A percentile compares a stretch with the other conserved stretches of the same genome.
Evolutionary conservation across 2,888 invertebrate species (phyloP).

Genomic region (Drosophila picticornis): DNA sequence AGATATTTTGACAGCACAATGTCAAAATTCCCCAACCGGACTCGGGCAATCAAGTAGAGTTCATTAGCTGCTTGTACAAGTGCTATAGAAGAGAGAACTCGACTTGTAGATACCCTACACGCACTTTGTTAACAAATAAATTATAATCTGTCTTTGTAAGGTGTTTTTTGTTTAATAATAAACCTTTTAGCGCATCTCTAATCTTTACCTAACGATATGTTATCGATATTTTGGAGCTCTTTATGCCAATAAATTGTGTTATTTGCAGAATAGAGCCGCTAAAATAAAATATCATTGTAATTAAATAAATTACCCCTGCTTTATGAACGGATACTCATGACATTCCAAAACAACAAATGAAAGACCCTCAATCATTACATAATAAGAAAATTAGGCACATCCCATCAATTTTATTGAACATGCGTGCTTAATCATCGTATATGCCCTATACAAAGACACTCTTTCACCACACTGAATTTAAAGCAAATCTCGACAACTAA

Average conservation of each 20-base stretch:
- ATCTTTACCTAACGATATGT: neutral
- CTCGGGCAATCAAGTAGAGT: neutral
- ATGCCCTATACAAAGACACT: neutral
- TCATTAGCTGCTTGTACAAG: neutral
- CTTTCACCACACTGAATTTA: neutral
- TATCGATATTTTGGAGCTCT: neutral
- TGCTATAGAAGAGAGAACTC: neutral
- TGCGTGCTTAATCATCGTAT: neutral
- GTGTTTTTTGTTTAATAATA: neutral
- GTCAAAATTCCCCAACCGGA: neutral
- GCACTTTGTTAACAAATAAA: neutral
- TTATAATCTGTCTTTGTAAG: neutral
- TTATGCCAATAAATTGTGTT: neutral
- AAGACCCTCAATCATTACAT: neutral
- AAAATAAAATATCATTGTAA: neutral
- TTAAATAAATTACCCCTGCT: neutral
- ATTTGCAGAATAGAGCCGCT: neutral
- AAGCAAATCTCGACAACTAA: neutral
- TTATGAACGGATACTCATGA: neutral
- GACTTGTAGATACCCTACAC: neutral
- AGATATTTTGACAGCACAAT: slow-evolving; percentile 29
- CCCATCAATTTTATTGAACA: neutral
- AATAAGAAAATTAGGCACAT: neutral
- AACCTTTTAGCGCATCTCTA: neutral
- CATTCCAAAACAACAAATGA: neutral